Conservation (phyloP, 2,888 invertebrate genomes). For the Gari tellinella region DNA sequence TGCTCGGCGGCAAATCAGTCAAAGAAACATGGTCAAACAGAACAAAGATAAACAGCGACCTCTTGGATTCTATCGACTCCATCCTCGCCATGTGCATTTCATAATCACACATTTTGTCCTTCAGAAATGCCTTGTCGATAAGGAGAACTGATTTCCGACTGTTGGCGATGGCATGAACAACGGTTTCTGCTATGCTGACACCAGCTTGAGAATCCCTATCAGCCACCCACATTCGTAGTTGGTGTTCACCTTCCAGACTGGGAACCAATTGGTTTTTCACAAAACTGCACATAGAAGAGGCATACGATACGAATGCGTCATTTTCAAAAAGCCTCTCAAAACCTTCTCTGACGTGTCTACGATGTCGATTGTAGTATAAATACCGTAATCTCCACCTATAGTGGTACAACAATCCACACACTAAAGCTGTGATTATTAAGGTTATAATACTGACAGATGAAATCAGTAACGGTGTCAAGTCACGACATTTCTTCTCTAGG, state of each 20-base stretch:
- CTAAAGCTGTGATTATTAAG: conserved; percentile 2
- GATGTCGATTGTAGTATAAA: conserved; percentile 39
- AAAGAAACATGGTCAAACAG: conserved; percentile 27
- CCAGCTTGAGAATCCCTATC: conserved; percentile 52
- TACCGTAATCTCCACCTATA: conserved; percentile 55
- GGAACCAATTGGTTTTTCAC: conserved; percentile 47
- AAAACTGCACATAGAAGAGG: conserved; percentile 34
- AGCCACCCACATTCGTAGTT: conserved; percentile 41
- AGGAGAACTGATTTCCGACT: conserved; percentile 53
- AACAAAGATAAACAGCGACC: conserved; percentile 45
- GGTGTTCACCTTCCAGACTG: conserved; percentile 28
- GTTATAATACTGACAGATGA: not conserved
- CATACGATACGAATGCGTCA: conserved; percentile 57
- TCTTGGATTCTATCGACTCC: conserved; percentile 40
- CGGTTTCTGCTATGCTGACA: conserved; percentile 45
- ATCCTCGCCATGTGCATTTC: conserved; percentile 56
- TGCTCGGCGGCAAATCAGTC: conserved; percentile 25
- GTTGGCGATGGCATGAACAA: conserved; percentile 50
- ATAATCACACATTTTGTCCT: conserved; percentile 54
- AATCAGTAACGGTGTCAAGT: conserved; percentile 4
- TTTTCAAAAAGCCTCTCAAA: conserved; percentile 52
- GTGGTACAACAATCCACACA: conserved; percentile 26
- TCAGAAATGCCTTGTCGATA: conserved; percentile 36
- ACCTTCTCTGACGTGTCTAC: conserved; percentile 29
- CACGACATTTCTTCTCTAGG: conserved; percentile 4